phyloP scores from a whole-genome alignment of 2,113 vertebrate genomes.

The Regulus satrapa region DNA sequence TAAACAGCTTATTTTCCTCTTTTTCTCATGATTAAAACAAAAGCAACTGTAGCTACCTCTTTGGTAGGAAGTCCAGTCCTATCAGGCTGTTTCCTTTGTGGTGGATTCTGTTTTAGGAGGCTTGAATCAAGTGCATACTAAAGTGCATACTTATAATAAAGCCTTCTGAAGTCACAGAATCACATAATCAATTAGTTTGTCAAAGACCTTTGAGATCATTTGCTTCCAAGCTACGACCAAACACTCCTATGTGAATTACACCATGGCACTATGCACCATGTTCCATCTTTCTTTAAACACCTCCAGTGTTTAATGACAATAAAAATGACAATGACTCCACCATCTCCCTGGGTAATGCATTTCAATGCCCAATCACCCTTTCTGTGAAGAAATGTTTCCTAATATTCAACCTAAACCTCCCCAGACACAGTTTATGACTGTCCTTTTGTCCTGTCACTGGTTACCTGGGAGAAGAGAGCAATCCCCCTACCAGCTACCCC shows the following conservation, averaged over 20 bases:
- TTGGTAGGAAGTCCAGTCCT: neutral
- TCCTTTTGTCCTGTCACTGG: neutral
- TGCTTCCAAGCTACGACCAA: accelerated
- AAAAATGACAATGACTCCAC: neutral
- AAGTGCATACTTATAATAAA: neutral
- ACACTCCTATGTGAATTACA: neutral
- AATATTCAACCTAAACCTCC: neutral
- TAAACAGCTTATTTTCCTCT: neutral
- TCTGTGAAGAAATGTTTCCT: neutral
- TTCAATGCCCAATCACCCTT: neutral
- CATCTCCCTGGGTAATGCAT: neutral
- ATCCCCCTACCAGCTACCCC: accelerated
- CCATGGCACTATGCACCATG: accelerated
- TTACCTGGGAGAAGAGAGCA: neutral
- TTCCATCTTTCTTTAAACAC: neutral
- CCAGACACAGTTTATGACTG: neutral
- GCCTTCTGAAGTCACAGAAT: neutral
- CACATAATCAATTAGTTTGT: neutral
- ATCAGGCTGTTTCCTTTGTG: neutral
- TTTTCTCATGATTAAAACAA: neutral
- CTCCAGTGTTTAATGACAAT: neutral
- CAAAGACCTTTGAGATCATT: neutral
- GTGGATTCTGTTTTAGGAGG: neutral
- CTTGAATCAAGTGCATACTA: neutral
- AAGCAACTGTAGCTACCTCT: neutral